phyloP scores from a whole-genome alignment of 2,113 vertebrate genomes.

The Lanius collurio region DNA sequence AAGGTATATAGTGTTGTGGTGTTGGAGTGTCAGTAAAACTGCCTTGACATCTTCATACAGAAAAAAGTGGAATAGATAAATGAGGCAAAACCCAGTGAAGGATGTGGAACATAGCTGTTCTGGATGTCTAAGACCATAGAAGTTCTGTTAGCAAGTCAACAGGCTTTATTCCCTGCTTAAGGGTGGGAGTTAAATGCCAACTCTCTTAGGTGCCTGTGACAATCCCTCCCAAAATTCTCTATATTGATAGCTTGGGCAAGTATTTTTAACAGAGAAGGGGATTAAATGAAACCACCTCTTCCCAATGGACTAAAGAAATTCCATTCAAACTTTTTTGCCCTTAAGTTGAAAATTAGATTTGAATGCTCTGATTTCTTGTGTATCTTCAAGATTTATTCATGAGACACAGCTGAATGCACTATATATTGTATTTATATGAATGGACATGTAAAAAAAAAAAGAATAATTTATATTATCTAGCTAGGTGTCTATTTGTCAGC shows the following conservation, averaged over 20 bases:
- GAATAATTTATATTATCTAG: slow-evolving; percentile 55
- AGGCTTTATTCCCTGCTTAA: background rate
- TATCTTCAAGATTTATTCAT: slow-evolving; percentile 67
- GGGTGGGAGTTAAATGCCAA: background rate
- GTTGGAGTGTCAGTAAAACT: background rate
- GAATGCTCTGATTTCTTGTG: slow-evolving; percentile 53
- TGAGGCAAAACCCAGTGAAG: background rate
- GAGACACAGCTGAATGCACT: slow-evolving; percentile 64
- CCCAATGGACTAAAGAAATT: background rate
- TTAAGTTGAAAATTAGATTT: slow-evolving; percentile 62
- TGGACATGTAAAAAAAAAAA: background rate
- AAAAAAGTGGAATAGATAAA: background rate
- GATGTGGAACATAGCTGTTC: background rate
- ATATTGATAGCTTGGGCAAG: background rate
- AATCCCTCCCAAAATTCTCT: background rate
- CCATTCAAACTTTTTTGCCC: background rate
- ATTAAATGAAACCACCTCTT: slow-evolving; percentile 11
- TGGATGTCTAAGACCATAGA: background rate
- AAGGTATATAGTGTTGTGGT: background rate
- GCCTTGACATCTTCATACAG: background rate
- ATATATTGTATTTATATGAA: slow-evolving; percentile 62
- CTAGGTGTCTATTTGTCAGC: slow-evolving; percentile 53
- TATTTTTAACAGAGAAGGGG: background rate
- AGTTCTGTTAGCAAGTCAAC: background rate
- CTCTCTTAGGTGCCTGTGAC: background rate